Base-by-base conservation (phyloP, 2,113 vertebrate genomes). In the Variabilichromis moorii region DNA sequence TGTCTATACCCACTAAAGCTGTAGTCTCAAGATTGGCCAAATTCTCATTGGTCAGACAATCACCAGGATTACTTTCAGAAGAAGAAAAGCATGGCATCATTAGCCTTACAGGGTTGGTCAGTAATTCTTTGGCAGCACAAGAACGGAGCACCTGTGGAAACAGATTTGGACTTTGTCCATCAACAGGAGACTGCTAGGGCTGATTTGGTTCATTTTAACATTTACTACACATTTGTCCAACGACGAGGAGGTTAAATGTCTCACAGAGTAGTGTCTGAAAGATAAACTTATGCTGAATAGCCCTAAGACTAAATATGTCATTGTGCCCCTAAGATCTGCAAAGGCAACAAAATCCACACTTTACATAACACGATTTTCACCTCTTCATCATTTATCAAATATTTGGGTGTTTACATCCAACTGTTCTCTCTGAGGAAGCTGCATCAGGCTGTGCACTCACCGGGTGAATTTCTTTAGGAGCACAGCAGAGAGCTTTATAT, bases 201-300 rank as follows among this genome's bases (percentile, higher is more conserved):
- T 76, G 14, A 17, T 28, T 45, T 26, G 6, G 40, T 47, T 76
- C 3, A 47, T 47, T 76, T 47, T 12, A 47, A 76, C 42, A 47
- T 76, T 76, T 76, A 19, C 71, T 8, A 50, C 9, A 47, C 42
- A 47, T 47, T 76, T 76, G 14, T 47, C 24, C 37, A 68, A 71
- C 1, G 3, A 37, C 0, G n/a, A 31, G 16, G 42, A 19, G 3
- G 16, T 50, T 50, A 78, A 50, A 50, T 28, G 37, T 16, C 66
- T 71, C 37, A 42, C 66, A 24, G 61, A 12, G 61, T 71, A 35
- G 61, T 42, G 35, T 71, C n/a, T 71, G 68, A 26, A 45, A 73
- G 24, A 73, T 42, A 28, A 76, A 11, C 40, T 76, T 10, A 8
- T 31, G 71, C 16, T 76, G 24, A 50, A 31, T 50, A 50, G 24